Percentiles rank a stretch among this genome's conserved stretches.
phyloP scores from a whole-genome alignment of 2,113 vertebrate genomes.

The human region DNA sequence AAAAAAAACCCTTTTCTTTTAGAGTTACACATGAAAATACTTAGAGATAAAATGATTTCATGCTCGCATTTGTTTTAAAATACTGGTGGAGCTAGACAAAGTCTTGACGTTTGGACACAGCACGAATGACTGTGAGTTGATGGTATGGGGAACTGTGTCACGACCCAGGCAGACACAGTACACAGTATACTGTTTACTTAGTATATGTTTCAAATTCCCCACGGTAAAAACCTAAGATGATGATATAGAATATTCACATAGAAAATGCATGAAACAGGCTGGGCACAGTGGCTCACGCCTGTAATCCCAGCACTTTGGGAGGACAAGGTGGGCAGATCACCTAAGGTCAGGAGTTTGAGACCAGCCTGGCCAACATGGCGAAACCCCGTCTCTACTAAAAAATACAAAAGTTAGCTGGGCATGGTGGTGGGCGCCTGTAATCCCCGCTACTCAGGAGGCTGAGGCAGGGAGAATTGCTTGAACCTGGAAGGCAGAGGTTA shows the following conservation, averaged over 20 bases:
- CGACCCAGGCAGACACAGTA: too few relatives aligned
- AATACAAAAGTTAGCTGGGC: too few relatives aligned
- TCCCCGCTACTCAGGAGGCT: too few relatives aligned
- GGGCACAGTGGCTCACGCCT: too few relatives aligned
- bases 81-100: background rate
- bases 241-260: background rate
- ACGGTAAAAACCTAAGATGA: background rate
- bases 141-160: background rate
- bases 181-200: background rate
- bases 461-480: too few relatives aligned
- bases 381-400: too few relatives aligned
- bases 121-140: background rate
- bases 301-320: too few relatives aligned
- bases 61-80: background rate
- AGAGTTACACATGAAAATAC: too few relatives aligned
- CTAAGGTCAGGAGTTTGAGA: too few relatives aligned
- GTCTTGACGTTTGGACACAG: accelerated
- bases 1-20: background rate
- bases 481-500: conserved; percentile 31
- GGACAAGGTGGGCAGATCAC: too few relatives aligned
- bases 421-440: too few relatives aligned
- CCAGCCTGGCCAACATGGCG: too few relatives aligned
- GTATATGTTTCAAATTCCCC: background rate
- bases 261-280: accelerated
- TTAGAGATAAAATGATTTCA: background rate